These are phyloP conservation scores for Grallaria varia DNA, from an alignment of 2,113 vertebrate species.

Conservation along the genomic window DNA sequence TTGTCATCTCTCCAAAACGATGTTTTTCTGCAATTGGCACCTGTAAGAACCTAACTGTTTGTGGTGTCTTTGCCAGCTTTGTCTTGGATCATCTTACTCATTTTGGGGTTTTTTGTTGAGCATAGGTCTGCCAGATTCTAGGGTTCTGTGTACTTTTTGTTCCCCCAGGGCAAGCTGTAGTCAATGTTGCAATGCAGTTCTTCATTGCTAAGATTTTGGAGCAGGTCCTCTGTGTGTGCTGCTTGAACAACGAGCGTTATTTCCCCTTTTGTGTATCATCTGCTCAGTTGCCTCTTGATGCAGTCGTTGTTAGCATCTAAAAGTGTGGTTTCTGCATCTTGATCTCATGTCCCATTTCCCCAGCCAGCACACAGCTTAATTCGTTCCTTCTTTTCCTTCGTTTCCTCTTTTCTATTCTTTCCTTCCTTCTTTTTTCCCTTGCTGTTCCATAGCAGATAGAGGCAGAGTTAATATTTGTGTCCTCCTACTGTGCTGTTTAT, in stretches of 20 bases:
- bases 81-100: not conserved
- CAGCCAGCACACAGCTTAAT: not conserved
- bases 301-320: not conserved
- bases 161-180: not conserved
- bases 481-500: not conserved
- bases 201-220: not conserved
- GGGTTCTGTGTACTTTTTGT: not conserved
- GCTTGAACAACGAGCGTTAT: not conserved
- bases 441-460: not conserved
- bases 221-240: accelerated
- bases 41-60: not conserved
- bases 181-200: not conserved
- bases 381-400: not conserved
- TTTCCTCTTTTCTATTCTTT: not conserved
- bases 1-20: not conserved
- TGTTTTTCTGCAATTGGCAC: not conserved
- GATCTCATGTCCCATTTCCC: not conserved
- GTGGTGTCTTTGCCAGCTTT: not conserved
- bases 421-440: not conserved
- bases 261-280: not conserved
- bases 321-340: not conserved
- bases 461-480: not conserved
- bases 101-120: not conserved
- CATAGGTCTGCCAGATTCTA: not conserved
- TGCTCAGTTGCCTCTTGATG: not conserved